Conservation (phyloP, 2,888 invertebrate genomes). For the Teinopalpus imperialis region DNA sequence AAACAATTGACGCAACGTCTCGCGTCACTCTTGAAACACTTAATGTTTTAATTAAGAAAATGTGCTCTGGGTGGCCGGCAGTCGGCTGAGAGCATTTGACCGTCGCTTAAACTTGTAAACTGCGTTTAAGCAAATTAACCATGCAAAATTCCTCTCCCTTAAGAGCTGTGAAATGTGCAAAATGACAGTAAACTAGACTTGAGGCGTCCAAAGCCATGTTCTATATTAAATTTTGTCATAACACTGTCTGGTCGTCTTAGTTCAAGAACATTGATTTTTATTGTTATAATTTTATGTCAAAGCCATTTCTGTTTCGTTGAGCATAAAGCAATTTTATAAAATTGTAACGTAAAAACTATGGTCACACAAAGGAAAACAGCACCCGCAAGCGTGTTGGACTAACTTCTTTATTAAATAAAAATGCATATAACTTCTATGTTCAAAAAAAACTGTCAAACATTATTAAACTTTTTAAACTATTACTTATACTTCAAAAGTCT, state of each 20-base stretch:
- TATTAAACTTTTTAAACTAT: no score
- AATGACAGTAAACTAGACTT: slow-evolving; percentile 36
- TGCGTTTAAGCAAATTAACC: slow-evolving; percentile 65
- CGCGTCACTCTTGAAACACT: slow-evolving; percentile 50
- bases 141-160: slow-evolving; percentile 49
- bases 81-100: slow-evolving; percentile 51
- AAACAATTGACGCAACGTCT: slow-evolving; percentile 32
- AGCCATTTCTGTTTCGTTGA: slow-evolving; percentile 22
- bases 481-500: no score
- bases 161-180: slow-evolving; percentile 36
- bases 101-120: slow-evolving; percentile 59
- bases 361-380: no score
- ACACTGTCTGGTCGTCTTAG: slow-evolving; percentile 43
- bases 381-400: no score
- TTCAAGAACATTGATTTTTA: slow-evolving; percentile 45
- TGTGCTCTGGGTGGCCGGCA: slow-evolving; percentile 46
- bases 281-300: slow-evolving; percentile 15
- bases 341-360: no score
- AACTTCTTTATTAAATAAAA: no score
- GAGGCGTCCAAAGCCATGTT: slow-evolving; percentile 8
- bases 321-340: neutral
- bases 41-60: slow-evolving; percentile 60
- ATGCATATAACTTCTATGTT: no score
- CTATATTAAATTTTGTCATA: slow-evolving; percentile 36
- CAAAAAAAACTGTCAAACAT: no score